A percentile compares a stretch with the other conserved stretches of the same genome.
phyloP scores from a whole-genome alignment of 2,797 vertebrate genomes.

The Enteromius mattozi region DNA sequence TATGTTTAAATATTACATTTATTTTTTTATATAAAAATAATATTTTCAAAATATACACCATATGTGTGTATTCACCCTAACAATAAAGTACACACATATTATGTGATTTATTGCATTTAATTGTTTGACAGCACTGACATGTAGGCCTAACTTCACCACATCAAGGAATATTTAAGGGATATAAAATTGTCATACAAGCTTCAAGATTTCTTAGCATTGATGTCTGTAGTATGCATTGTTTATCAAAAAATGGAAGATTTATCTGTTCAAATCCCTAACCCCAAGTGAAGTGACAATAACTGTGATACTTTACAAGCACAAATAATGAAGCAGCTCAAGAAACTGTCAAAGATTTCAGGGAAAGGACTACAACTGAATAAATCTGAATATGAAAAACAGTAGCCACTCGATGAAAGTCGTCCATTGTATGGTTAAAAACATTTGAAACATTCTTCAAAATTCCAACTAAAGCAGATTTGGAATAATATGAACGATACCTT shows the following conservation, averaged over 20 bases:
- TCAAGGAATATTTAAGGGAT: not conserved
- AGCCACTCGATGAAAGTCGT: not conserved
- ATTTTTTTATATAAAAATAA: too few species aligned
- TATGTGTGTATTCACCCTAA: too few species aligned
- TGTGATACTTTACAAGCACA: not conserved
- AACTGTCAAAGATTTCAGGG: not conserved
- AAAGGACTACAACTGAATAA: not conserved
- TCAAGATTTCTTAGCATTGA: not conserved
- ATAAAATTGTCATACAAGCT: too few species aligned
- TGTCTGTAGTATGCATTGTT: too few species aligned
- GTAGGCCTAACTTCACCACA: not conserved
- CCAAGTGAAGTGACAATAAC: not conserved
- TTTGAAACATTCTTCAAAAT: not conserved
- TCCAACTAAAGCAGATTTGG: not conserved
- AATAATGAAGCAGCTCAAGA: not conserved
- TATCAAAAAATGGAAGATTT: not conserved
- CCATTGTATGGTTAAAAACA: not conserved
- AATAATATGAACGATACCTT: not conserved
- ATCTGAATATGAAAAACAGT: not conserved
- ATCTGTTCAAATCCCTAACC: not conserved
- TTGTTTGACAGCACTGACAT: not conserved
- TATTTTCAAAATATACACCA: too few species aligned
- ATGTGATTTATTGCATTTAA: too few species aligned
- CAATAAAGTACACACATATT: too few species aligned
- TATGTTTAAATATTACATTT: too few species aligned